Percentiles rank a stretch among this genome's conserved stretches.
Conservation (phyloP, 92 coral and sea anemone genomes). For the Plumapathes pennacea region DNA sequence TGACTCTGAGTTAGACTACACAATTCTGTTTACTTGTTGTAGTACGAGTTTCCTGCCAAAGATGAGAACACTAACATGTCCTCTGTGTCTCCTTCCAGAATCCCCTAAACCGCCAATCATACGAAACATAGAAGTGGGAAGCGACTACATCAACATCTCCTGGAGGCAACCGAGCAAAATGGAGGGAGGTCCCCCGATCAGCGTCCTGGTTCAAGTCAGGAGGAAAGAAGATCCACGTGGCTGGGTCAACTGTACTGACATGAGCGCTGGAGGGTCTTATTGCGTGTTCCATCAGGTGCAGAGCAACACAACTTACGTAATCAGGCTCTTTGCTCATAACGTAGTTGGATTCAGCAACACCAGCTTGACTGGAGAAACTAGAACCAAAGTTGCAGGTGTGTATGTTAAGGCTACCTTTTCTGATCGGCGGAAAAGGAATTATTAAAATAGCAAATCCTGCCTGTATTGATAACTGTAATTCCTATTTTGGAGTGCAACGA, state of each 20-base stretch:
- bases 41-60: no score
- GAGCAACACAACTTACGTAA: constrained; percentile 1
- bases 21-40: no score
- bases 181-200: neutral
- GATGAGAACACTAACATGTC: no score
- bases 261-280: neutral
- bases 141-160: neutral
- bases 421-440: no score
- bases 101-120: neutral
- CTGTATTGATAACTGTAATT: no score
- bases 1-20: no score
- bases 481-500: no score
- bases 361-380: neutral
- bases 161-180: neutral
- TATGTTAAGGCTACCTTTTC: neutral
- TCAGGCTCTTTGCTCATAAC: constrained; percentile 6
- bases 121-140: neutral
- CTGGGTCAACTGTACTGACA: constrained; percentile 2
- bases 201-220: neutral
- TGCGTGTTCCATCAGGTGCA: neutral
- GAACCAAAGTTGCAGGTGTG: neutral
- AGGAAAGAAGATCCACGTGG: neutral
- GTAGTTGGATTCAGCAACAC: neutral
- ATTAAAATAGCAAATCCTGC: no score
- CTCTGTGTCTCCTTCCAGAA: no score